Evolutionary conservation across 2,888 invertebrate species (phyloP).

Genomic region (Beris morrisii): DNA sequence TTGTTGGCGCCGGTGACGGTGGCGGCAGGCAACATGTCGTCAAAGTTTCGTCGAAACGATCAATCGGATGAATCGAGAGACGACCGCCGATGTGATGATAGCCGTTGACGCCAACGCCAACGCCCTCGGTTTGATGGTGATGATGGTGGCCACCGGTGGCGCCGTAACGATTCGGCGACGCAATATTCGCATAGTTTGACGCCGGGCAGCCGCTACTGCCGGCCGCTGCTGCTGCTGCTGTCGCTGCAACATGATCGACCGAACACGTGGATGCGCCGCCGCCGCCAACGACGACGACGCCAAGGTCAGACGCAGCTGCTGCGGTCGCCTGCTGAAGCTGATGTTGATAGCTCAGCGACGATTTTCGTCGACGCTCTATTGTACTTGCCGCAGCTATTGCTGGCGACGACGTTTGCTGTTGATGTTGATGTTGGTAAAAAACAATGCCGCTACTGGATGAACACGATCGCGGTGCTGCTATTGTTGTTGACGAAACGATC

Average conservation of each 20-base stretch:
- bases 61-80: constrained; percentile 45
- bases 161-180: constrained; percentile 46
- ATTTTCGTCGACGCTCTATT: constrained; percentile 44
- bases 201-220: constrained; percentile 7
- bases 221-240: background rate
- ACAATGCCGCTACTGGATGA: constrained; percentile 1
- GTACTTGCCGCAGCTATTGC: constrained; percentile 16
- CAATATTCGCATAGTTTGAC: constrained; percentile 35
- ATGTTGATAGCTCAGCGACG: constrained; percentile 48
- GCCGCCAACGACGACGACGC: constrained; percentile 36
- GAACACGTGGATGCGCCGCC: background rate
- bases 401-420: constrained; percentile 11
- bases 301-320: constrained; percentile 33
- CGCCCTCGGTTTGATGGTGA: constrained; percentile 23
- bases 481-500: background rate
- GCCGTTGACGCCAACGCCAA: constrained; percentile 34
- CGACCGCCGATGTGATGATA: constrained; percentile 43
- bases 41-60: constrained; percentile 49
- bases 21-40: constrained; percentile 51
- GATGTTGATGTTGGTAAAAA: constrained; percentile 20
- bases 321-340: constrained; percentile 42
- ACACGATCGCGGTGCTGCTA: background rate
- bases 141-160: constrained; percentile 12
- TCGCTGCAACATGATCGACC: no score
- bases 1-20: constrained; percentile 56